phyloP scores from a whole-genome alignment of 2,113 vertebrate species.

The Syngnathoides biaculeatus region DNA sequence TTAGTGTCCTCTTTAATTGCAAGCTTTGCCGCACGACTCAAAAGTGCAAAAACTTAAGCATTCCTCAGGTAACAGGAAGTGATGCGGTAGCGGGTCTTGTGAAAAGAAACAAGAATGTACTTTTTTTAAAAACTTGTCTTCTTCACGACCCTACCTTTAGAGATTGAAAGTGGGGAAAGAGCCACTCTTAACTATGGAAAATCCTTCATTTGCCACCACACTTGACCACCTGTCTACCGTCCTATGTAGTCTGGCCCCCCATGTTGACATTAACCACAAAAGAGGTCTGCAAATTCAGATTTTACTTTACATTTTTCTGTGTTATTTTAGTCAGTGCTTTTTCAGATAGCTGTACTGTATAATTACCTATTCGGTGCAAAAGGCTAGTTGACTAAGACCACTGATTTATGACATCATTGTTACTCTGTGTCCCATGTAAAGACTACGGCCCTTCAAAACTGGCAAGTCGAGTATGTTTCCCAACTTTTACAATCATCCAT shows the following conservation, averaged over 20 bases:
- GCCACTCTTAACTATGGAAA: constrained; percentile 14
- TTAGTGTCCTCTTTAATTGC: not conserved
- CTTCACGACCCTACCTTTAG: not conserved
- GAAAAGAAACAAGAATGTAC: not conserved
- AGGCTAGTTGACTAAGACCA: not conserved
- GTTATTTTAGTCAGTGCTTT: constrained; percentile 27
- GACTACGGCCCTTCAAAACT: not conserved
- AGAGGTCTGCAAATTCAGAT: not conserved
- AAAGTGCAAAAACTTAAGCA: not conserved
- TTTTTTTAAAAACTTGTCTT: not conserved
- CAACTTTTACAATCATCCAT: not conserved
- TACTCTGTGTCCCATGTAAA: not conserved
- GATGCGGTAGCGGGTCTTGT: not conserved
- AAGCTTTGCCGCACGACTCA: not conserved
- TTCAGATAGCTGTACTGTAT: constrained; percentile 12
- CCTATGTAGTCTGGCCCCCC: constrained; percentile 4
- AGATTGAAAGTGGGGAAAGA: not conserved
- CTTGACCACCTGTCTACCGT: constrained; percentile 25
- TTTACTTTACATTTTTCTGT: constrained; percentile 21
- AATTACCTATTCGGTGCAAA: constrained; percentile 6
- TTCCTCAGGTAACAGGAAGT: not conserved
- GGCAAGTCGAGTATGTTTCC: not conserved
- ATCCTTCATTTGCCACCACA: constrained; percentile 19
- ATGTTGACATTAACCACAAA: constrained; percentile 33
- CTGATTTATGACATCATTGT: constrained; percentile 13